These are phyloP conservation scores for Glaucomys volans DNA, from an alignment of 2,113 vertebrate species.

Conservation along the genomic window DNA sequence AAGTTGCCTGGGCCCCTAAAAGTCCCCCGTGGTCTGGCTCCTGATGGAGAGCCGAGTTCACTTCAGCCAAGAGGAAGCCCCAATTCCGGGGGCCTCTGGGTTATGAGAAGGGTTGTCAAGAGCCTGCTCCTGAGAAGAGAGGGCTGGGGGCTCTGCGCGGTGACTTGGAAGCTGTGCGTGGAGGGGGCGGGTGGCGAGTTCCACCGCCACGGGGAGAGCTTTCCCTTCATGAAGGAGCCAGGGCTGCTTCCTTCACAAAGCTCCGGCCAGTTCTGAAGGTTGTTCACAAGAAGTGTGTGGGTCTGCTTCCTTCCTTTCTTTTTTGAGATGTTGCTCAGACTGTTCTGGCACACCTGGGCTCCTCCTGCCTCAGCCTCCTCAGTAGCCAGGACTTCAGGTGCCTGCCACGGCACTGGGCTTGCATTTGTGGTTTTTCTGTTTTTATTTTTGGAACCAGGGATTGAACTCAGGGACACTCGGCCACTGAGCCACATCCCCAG, in stretches of 20 bases:
- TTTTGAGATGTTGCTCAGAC: too few species aligned
- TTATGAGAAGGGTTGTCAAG: neutral
- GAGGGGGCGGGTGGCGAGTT: neutral
- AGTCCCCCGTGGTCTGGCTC: neutral
- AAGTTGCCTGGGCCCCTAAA: neutral
- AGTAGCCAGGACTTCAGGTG: neutral
- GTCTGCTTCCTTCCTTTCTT: neutral
- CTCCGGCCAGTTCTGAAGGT: neutral
- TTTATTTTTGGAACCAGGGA: too few species aligned
- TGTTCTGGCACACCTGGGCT: neutral
- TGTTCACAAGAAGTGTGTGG: rapidly evolving
- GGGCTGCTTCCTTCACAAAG: neutral
- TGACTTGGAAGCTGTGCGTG: rapidly evolving
- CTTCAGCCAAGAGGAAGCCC: neutral
- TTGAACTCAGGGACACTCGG: too few species aligned
- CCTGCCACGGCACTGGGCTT: neutral
- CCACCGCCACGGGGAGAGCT: rapidly evolving
- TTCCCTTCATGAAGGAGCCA: too few species aligned
- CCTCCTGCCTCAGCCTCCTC: neutral
- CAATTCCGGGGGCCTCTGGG: neutral
- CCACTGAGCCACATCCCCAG: too few species aligned
- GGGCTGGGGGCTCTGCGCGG: rapidly evolving
- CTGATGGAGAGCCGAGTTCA: rapidly evolving
- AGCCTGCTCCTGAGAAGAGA: neutral
- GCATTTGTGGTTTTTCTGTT: too few species aligned